Base-by-base conservation (phyloP, 2,113 vertebrate genomes). In the Dicerorhinus sumatrensis region DNA sequence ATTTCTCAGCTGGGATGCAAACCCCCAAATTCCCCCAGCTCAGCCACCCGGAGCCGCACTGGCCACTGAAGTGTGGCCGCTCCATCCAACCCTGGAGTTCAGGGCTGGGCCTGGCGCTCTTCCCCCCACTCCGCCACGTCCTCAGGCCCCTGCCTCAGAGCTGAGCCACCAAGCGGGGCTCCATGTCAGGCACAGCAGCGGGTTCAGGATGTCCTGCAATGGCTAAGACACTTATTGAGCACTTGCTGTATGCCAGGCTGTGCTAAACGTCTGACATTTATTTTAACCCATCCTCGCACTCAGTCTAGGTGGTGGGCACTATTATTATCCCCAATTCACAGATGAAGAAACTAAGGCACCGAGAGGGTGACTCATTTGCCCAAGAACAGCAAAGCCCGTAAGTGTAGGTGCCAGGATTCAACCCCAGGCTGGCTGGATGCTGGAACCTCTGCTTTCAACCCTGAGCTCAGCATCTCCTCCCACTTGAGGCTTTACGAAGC, bases 181-280 rank as follows among this genome's bases (percentile, higher is more conserved):
- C n/a, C 1, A 25, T 5, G 46, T 84, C 76, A 75, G 86, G 42
- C 93, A 36, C 31, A 11, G 27, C 6, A 3, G 17, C 9, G 75
- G 94, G 60, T 10, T 79, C 11, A 2, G 56, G 33, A 17, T 0
- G 1, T 33, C 20, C 3, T 36, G 0, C 2, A 0, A 10, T 8
- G 86, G 27, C 51, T 14, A 0, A 6, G 20, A n/a, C 39, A 2
- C n/a, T 29, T 17, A 10, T 0, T 5, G 72, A 63, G 42, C 60
- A 4, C 65, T 23, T 85, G 60, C 70, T 80, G 36, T 46, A 20
- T 31, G 51, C 76, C 39, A 33, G 63, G 20, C 80, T 27, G 8
- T 39, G 60, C 16, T 16, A 23, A 67, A n/a, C 2, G 0, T 6
- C 63, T 51, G 75, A n/a, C 9, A 1, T 23, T 39, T 23, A 9